A percentile compares a stretch with the other conserved stretches of the same genome.
Conservation (phyloP, 1,140 invertebrate genomes). For the Leptinotarsa defecta region DNA sequence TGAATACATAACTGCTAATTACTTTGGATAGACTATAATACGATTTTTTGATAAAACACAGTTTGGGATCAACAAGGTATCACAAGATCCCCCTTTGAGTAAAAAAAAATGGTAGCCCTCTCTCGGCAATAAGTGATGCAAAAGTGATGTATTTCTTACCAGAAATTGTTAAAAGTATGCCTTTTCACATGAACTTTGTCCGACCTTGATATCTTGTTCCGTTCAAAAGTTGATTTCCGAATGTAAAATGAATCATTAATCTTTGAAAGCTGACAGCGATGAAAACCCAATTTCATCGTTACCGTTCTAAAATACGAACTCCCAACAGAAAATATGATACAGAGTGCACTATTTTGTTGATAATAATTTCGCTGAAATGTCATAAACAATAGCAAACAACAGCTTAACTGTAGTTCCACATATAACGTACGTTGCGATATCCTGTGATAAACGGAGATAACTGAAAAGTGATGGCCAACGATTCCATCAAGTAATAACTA, state of each 20-base stretch:
- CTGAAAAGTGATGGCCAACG: constrained; percentile 42
- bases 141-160: no score
- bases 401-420: constrained; percentile 25
- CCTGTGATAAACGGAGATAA: constrained; percentile 34
- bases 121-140: no score
- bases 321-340: constrained; percentile 30
- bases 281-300: constrained; percentile 17
- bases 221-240: constrained; percentile 31
- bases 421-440: constrained; percentile 18
- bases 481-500: constrained; percentile 46
- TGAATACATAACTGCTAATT: no score
- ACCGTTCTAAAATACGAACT: constrained; percentile 24
- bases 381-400: constrained; percentile 32
- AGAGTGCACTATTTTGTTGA: constrained; percentile 28
- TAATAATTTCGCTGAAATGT: constrained; percentile 33
- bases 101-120: no score
- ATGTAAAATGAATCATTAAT: not conserved
- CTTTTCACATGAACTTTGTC: no score
- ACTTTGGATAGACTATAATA: no score
- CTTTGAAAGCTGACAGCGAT: constrained; percentile 32
- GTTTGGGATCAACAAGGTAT: no score
- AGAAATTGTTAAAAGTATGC: no score
- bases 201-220: constrained; percentile 10
- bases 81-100: no score
- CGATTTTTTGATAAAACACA: no score